Conservation (phyloP, 2,888 invertebrate genomes). For the Aromia moschata region DNA sequence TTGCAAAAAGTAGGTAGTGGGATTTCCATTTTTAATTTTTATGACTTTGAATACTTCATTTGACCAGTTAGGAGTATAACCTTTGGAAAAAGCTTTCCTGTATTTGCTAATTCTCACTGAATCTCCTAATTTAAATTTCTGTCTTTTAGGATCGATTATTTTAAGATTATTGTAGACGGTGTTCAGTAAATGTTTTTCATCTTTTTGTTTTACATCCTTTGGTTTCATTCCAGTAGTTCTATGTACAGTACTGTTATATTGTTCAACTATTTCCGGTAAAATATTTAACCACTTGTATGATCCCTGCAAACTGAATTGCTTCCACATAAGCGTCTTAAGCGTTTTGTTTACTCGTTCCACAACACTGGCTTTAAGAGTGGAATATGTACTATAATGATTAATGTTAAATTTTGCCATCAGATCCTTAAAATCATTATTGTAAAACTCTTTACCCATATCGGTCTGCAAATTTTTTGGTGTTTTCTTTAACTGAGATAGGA, state of each 20-base stretch:
- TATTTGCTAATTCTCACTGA: slow-evolving; percentile 51
- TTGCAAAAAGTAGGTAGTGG: slow-evolving; percentile 48
- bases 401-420: slow-evolving; percentile 31
- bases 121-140: slow-evolving; percentile 33
- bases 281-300: slow-evolving; percentile 39
- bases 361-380: slow-evolving; percentile 9
- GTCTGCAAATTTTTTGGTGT: slow-evolving; percentile 29
- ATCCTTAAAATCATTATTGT: slow-evolving; percentile 23
- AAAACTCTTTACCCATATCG: slow-evolving; percentile 37
- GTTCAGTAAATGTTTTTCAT: slow-evolving; percentile 18
- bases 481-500: not conserved
- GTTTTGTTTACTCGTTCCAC: slow-evolving; percentile 30
- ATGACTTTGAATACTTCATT: slow-evolving; percentile 54
- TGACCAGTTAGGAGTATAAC: slow-evolving; percentile 53
- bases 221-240: slow-evolving; percentile 13
- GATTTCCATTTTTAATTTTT: slow-evolving; percentile 48
- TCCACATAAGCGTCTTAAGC: slow-evolving; percentile 36
- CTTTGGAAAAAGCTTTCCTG: slow-evolving; percentile 52
- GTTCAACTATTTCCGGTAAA: slow-evolving; percentile 21
- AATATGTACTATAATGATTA: slow-evolving; percentile 33
- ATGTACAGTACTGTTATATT: slow-evolving; percentile 29
- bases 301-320: slow-evolving; percentile 44
- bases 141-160: slow-evolving; percentile 20
- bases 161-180: slow-evolving; percentile 22
- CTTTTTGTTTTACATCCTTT: slow-evolving; percentile 7